Base-by-base conservation (phyloP, 2,113 vertebrate species). In the Vicugna pacos region DNA sequence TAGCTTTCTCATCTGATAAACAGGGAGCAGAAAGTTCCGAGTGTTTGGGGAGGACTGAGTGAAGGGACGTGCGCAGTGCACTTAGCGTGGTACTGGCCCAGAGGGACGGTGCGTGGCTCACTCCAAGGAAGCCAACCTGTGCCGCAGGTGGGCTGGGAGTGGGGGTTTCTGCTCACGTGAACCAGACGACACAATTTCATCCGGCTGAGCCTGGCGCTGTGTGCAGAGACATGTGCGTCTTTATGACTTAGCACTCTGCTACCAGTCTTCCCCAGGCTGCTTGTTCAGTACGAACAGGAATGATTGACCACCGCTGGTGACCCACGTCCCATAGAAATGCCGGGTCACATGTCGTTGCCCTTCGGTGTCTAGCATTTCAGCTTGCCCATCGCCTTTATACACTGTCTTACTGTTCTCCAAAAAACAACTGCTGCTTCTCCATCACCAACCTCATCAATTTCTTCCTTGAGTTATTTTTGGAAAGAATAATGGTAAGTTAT, bases 401-500 rank as follows among this genome's bases (percentile, higher is more conserved):
- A 88, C 28, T 70, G 79, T 72, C 17, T 54, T 69, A 62, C 9
- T 73, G 15, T 48, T 56, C 8, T 70, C 30, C 26, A 24, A 42
- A 75, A 77, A 92, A 17, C 70, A 83, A 56, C 54, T 42, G 8
- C 38, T 42, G 38, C 38, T 42, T 42, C 38, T 42, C 38, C 86
- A 89, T 73, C 28, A 26, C 24, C 12, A 56, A 42, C 38, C 38
- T 16, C 38, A 12, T 38, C 52, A 38, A 42, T 19, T 1, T 70
- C 89, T 35, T 79, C 26, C 69, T 73, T 54, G 48, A 64, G 52
- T 64, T 62, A 32, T 54, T 67, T 83, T 95, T 56, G 32, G 3
- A 95, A 76, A 60, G 15, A 91, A 89, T 70, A 75, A 79, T 76
- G 89, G 80, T 54, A 42, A 83, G 91, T 67, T n/a, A 79, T 65